Evolutionary conservation across 2,888 invertebrate genomes (phyloP), one percentile per base, ranked within the genome.

Genomic region (Cerastoderma edule): DNA sequence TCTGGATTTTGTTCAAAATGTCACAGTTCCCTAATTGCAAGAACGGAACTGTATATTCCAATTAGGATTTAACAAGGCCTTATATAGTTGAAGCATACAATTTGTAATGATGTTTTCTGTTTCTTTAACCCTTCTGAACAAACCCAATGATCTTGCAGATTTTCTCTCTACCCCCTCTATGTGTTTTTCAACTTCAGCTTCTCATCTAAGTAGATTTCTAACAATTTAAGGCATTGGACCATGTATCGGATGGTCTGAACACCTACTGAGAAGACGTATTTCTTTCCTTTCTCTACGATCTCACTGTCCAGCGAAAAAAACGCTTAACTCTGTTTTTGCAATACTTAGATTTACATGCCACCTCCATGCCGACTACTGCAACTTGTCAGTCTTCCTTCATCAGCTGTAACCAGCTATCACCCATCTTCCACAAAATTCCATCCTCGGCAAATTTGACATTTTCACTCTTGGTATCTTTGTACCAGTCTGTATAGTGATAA

Each of bases 21-120:
- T n/a, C n/a, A 28, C 67, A 67, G 30, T 67, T 56, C 19, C 67
- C 67, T 27, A 56, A 39, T 44, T 67, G 67, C 56, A 54, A 67
- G 19, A 67, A 39, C 0, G 39, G 27, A n/a, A 56, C 67, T 27
- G 56, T 56, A 67, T 54, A 60, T 35, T 56, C 67, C 22, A 56
- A 24, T 22, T 67, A 56, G 39, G 67, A 2, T 28, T 2, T 33
- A 67, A 19, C 19, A 67, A 28, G 27, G 67, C 56, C n/a, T 27
- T 67, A 28, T 67, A 67, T 19, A 56, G 16, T 33, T 56, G 54
- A 13, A 67, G 27, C 56, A 67, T 50, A 67, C 50, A 67, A 3
- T 22, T 53, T 2, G 53, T 16, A 33, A 10, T 53, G 10, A 67
- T 67, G 6, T 24, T 10, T 30, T 53, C 53, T 24, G 67, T 67